A percentile compares a stretch with the other conserved stretches of the same genome.
These are phyloP conservation scores for Cranoglanis bouderius DNA, from an alignment of 2,113 vertebrate genomes.

Conservation along the genomic window DNA sequence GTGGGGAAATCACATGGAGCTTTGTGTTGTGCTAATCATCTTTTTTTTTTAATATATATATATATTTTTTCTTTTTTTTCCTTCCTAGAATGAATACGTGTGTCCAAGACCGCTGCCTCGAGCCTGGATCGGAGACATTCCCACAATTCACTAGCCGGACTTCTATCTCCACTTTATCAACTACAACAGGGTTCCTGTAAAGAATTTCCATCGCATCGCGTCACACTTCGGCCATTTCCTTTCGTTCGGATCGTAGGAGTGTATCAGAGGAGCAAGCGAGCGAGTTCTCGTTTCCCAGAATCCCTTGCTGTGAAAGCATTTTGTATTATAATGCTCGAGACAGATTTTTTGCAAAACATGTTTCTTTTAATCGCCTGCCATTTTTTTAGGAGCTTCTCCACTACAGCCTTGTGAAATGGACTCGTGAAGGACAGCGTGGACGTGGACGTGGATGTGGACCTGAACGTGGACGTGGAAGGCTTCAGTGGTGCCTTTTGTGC, in stretches of 20 bases:
- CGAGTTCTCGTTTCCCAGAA: not conserved
- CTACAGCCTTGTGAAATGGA: constrained; percentile 4
- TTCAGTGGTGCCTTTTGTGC: constrained; percentile 1
- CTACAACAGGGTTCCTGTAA: constrained; percentile 33
- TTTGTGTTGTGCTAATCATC: constrained; percentile 42
- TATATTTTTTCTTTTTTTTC: constrained; percentile 28
- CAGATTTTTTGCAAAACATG: not conserved
- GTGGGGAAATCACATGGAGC: constrained; percentile 46
- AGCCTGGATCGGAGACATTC: constrained; percentile 74
- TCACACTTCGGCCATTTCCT: not conserved
- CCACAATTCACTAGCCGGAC: constrained; percentile 70
- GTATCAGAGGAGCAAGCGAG: not conserved
- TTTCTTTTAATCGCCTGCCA: constrained; percentile 10
- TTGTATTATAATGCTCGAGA: constrained; percentile 12
- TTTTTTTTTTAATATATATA: constrained; percentile 33
- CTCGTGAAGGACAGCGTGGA: constrained; percentile 12
- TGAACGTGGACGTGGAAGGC: not conserved
- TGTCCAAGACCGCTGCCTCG: constrained; percentile 76
- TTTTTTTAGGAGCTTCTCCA: constrained; percentile 14
- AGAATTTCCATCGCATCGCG: not conserved
- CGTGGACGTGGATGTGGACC: not conserved
- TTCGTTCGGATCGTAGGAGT: not conserved
- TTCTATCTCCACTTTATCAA: constrained; percentile 10
- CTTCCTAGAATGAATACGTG: constrained; percentile 73
- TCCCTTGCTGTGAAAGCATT: constrained; percentile 14